These are phyloP conservation scores for Drosophila atroscutellata DNA, from an alignment of 2,888 invertebrate genomes.

Conservation along the genomic window DNA sequence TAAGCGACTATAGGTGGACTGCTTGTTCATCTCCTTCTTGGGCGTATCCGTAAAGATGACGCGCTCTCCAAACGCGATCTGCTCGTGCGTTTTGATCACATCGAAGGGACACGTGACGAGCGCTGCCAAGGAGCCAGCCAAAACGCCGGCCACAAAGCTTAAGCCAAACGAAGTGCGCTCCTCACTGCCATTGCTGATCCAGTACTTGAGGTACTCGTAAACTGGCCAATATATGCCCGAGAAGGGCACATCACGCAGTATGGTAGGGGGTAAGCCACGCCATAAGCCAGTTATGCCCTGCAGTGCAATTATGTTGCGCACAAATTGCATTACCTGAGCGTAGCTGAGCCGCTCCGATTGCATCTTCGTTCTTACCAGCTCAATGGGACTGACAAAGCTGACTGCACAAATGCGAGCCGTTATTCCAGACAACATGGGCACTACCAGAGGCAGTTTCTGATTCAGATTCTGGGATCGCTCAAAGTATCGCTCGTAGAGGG, in stretches of 20 bases:
- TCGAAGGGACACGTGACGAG: conserved; percentile 98
- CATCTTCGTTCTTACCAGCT: conserved; percentile 98
- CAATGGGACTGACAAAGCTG: conserved; percentile 96
- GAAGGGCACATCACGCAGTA: conserved; percentile 82
- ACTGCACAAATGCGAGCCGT: conserved; percentile 93
- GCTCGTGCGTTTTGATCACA: conserved; percentile 99
- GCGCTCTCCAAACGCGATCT: conserved; percentile 95
- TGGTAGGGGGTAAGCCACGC: conserved; percentile 87
- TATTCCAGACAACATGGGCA: conserved; percentile 94
- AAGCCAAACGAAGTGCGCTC: conserved; percentile 89
- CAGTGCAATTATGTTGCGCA: conserved; percentile 87
- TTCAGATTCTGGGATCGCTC: not conserved
- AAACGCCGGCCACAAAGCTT: conserved; percentile 92
- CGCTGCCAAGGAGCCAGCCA: conserved; percentile 96
- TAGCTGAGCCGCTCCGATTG: conserved; percentile 96
- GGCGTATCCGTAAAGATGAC: conserved; percentile 86
- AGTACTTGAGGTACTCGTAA: conserved; percentile 91
- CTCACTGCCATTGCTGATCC: conserved; percentile 85
- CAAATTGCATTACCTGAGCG: conserved; percentile 86
- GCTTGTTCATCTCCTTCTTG: conserved; percentile 55
- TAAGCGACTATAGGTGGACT: conserved; percentile 85
- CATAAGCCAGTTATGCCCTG: conserved; percentile 93
- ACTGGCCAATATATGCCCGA: conserved; percentile 96
- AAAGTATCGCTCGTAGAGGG: conserved; percentile 65
- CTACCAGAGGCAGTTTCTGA: conserved; percentile 87